phyloP scores from a whole-genome alignment of 2,113 vertebrate genomes.

The Eidolon helvum region DNA sequence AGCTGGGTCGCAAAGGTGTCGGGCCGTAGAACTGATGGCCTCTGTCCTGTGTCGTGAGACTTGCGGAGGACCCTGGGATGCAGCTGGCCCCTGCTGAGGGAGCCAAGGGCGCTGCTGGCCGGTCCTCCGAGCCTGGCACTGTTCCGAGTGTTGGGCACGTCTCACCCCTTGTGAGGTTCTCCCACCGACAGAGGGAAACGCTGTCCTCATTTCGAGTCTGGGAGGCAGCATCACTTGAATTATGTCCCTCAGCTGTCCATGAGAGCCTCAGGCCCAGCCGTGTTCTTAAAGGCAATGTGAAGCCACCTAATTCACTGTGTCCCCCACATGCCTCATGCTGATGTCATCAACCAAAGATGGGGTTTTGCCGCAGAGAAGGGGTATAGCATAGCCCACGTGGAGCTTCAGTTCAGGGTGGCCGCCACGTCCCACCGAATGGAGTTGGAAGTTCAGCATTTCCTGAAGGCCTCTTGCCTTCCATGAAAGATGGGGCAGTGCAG shows the following conservation, averaged over 20 bases:
- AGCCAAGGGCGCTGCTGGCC: not conserved
- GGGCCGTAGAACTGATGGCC: accelerated
- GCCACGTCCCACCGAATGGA: not conserved
- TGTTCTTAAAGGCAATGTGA: not conserved
- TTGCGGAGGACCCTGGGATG: not conserved
- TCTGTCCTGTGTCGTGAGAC: not conserved
- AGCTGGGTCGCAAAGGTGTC: not conserved
- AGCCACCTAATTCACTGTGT: not conserved
- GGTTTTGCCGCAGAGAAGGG: not conserved
- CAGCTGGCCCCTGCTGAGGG: not conserved
- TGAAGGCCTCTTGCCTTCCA: not conserved
- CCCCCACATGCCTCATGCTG: not conserved
- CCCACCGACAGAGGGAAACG: accelerated
- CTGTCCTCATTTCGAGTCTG: not conserved
- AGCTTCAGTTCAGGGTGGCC: not conserved
- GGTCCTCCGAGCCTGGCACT: accelerated
- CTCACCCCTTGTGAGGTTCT: not conserved
- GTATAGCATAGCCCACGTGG: too few species aligned
- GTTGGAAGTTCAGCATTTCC: not conserved
- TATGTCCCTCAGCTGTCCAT: accelerated
- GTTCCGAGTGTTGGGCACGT: accelerated
- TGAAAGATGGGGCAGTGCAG: not conserved
- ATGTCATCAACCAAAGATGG: not conserved
- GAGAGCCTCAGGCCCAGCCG: accelerated
- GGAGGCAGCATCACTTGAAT: not conserved